A percentile compares a stretch with the other conserved stretches of the same genome.
Conservation (phyloP, 1,140 invertebrate species). For the Tetranychus urticae region DNA sequence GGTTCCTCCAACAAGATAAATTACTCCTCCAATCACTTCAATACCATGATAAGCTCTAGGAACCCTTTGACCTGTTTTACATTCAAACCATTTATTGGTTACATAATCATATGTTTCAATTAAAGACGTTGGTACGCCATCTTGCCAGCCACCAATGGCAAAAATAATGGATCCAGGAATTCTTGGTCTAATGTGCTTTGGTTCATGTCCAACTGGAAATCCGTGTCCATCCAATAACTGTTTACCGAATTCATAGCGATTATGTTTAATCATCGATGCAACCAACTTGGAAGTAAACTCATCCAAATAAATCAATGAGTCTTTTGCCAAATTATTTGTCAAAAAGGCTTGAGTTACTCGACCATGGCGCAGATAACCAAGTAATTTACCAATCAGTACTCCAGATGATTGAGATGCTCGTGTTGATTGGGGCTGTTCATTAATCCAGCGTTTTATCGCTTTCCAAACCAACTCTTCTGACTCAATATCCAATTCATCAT, state of each 20-base stretch:
- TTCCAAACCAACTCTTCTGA: neutral
- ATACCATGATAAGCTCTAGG: constrained; percentile 49
- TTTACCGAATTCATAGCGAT: neutral
- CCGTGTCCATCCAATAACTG: neutral
- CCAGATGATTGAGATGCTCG: neutral
- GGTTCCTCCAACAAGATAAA: constrained; percentile 51
- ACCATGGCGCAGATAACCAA: neutral
- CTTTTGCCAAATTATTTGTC: neutral
- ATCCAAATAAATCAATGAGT: neutral
- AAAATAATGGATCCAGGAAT: constrained; percentile 42
- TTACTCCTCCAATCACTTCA: constrained; percentile 34
- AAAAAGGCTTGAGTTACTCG: neutral
- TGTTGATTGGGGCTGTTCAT: too few species aligned
- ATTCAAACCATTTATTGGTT: constrained; percentile 37
- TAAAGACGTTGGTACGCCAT: constrained; percentile 37
- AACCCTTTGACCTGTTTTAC: constrained; percentile 24
- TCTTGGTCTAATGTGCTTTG: constrained; percentile 34
- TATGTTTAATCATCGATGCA: neutral
- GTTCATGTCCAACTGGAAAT: constrained; percentile 19
- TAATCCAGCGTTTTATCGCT: constrained; percentile 1
- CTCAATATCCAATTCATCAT: constrained; percentile 1
- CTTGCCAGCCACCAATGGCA: constrained; percentile 49
- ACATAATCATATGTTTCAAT: constrained; percentile 52
- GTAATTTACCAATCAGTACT: neutral
- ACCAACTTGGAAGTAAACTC: neutral